Conservation (phyloP, 2,113 vertebrate genomes). For the Gambusia holbrooki region DNA sequence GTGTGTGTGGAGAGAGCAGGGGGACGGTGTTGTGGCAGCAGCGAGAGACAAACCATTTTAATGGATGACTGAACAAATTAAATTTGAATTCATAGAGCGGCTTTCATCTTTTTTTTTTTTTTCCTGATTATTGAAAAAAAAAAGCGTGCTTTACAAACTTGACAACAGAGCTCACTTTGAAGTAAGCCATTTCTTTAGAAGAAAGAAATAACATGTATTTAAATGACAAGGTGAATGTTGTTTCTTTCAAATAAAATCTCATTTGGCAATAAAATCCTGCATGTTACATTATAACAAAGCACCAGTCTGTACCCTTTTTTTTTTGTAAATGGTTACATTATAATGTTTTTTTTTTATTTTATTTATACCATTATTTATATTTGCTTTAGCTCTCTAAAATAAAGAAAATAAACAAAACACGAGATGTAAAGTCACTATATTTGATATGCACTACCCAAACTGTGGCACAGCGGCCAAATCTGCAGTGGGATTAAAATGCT, state of each 20-base stretch:
- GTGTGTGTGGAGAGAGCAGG: conserved; percentile 29
- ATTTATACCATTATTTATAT: conserved; percentile 4
- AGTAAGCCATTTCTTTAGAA: conserved; percentile 58
- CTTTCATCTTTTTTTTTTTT: conserved; percentile 73
- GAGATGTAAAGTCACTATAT: conserved; percentile 54
- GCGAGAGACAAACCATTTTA: conserved; percentile 77
- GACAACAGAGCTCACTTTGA: conserved; percentile 69
- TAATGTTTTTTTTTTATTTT: neutral
- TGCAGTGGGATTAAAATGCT: conserved; percentile 79
- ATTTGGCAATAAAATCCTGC: conserved; percentile 38
- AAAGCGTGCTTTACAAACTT: conserved; percentile 66
- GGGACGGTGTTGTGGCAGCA: conserved; percentile 49
- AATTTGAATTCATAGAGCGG: conserved; percentile 78
- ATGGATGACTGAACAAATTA: conserved; percentile 83
- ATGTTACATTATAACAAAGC: conserved; percentile 16
- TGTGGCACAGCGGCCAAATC: conserved; percentile 47
- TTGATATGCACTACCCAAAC: conserved; percentile 40
- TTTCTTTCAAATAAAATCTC: conserved; percentile 61
- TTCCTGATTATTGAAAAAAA: conserved; percentile 66
- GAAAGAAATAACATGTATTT: conserved; percentile 29
- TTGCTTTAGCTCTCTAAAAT: conserved; percentile 30
- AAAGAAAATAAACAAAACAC: conserved; percentile 31
- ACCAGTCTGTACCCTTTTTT: neutral
- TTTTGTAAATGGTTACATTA: conserved; percentile 9
- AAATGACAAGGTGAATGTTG: conserved; percentile 55